These are phyloP conservation scores for Caenorhabditis afra DNA, from an alignment of 2,888 invertebrate genomes.

Conservation along the genomic window DNA sequence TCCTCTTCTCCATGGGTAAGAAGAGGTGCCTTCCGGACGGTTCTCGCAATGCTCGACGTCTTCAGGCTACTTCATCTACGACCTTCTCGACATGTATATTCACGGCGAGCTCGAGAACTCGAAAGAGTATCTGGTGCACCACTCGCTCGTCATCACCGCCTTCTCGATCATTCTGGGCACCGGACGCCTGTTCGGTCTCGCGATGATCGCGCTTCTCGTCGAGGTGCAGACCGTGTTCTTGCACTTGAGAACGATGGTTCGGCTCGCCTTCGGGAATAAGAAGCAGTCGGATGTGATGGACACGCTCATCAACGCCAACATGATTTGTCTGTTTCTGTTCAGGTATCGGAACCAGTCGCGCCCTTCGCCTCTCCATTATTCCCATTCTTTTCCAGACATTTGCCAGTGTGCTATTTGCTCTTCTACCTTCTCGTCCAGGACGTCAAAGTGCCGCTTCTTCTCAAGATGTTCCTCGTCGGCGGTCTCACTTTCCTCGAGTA, in stretches of 20 bases:
- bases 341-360: too few species aligned
- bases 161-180: slow-evolving; percentile 68
- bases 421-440: slow-evolving; percentile 64
- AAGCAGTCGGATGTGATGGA: slow-evolving; percentile 57
- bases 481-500: slow-evolving; percentile 71
- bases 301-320: slow-evolving; percentile 67
- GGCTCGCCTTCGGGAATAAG: slow-evolving; percentile 58
- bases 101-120: slow-evolving; percentile 69
- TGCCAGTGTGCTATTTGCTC: slow-evolving; percentile 69
- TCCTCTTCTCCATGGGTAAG: slow-evolving; percentile 68
- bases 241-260: slow-evolving; percentile 69
- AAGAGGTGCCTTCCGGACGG: too few species aligned
- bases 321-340: slow-evolving; percentile 68
- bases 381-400: slow-evolving; percentile 56
- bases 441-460: slow-evolving; percentile 64
- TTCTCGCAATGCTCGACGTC: too few species aligned
- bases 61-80: slow-evolving; percentile 68
- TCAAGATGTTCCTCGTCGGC: slow-evolving; percentile 63
- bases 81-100: slow-evolving; percentile 70
- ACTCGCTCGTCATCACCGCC: slow-evolving; percentile 69
- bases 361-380: too few species aligned
- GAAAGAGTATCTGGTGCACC: slow-evolving; percentile 73
- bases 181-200: slow-evolving; percentile 68
- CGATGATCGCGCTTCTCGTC: slow-evolving; percentile 71
- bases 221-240: slow-evolving; percentile 73